Percentiles rank a stretch among this genome's conserved stretches.
Evolutionary conservation across 2,888 invertebrate species (phyloP).

Genomic region (Microplitis deprimator): DNA sequence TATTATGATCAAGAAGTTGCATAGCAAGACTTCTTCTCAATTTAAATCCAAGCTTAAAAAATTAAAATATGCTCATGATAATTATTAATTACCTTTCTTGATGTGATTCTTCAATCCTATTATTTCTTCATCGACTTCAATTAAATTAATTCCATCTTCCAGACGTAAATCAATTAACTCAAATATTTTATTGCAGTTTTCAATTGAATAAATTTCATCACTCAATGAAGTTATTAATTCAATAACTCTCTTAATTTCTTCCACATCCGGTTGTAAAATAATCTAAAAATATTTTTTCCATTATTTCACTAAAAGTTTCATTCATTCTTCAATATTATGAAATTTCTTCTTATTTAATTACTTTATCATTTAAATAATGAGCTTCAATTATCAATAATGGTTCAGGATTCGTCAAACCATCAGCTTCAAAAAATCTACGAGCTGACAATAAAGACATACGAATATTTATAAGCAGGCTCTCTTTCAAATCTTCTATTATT

Average conservation of each 20-base stretch:
- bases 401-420: constrained; percentile 55
- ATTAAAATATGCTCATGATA: too few species aligned
- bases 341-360: background rate
- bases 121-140: background rate
- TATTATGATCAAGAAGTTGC: background rate
- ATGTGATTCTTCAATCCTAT: background rate
- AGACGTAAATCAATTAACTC: background rate
- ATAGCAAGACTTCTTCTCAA: too few species aligned
- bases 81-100: background rate
- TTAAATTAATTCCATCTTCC: background rate
- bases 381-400: constrained; percentile 29
- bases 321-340: background rate
- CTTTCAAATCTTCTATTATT: constrained; percentile 82
- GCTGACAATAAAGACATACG: constrained; percentile 78
- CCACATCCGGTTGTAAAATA: constrained; percentile 23
- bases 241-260: constrained; percentile 27
- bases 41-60: too few species aligned
- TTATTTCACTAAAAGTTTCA: background rate
- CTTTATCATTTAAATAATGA: constrained; percentile 22
- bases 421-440: constrained; percentile 77
- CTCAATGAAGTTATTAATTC: background rate
- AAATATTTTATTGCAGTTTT: constrained; percentile 11
- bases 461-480: constrained; percentile 78
- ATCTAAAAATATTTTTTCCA: constrained; percentile 22
- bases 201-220: constrained; percentile 16